Conservation (phyloP, 2,113 vertebrate genomes). For the Prolemur simus region DNA sequence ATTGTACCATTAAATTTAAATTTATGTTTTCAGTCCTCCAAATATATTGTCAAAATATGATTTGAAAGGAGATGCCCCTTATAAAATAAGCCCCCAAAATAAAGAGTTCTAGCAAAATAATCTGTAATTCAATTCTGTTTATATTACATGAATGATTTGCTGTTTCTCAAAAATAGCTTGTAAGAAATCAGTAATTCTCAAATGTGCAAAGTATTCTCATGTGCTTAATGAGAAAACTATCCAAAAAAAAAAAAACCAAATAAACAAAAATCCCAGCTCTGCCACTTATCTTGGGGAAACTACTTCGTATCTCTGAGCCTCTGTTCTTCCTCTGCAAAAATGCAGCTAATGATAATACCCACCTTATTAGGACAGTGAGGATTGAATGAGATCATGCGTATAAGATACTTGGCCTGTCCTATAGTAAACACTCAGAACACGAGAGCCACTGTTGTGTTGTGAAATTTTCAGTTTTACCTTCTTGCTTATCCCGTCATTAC, state of each 20-base stretch:
- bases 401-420: not conserved
- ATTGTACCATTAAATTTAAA: not conserved
- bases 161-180: conserved; percentile 82
- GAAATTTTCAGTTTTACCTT: not conserved
- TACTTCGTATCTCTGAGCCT: not conserved
- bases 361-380: not conserved
- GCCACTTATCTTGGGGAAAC: not conserved
- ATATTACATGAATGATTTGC: conserved; percentile 81
- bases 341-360: not conserved
- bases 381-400: not conserved
- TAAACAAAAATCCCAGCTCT: not conserved
- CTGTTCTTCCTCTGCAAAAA: not conserved
- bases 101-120: conserved; percentile 80
- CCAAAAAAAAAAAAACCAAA: conserved; percentile 84
- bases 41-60: conserved; percentile 60
- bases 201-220: conserved; percentile 86
- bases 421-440: not conserved
- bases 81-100: conserved; percentile 62
- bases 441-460: not conserved
- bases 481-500: not conserved
- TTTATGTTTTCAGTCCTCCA: conserved; percentile 1
- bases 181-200: conserved; percentile 83
- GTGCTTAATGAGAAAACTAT: conserved; percentile 83
- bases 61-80: conserved; percentile 51
- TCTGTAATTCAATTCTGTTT: conserved; percentile 77